Evolutionary conservation across 2,888 invertebrate genomes (phyloP).

Genomic region (Escarpia spicata): DNA sequence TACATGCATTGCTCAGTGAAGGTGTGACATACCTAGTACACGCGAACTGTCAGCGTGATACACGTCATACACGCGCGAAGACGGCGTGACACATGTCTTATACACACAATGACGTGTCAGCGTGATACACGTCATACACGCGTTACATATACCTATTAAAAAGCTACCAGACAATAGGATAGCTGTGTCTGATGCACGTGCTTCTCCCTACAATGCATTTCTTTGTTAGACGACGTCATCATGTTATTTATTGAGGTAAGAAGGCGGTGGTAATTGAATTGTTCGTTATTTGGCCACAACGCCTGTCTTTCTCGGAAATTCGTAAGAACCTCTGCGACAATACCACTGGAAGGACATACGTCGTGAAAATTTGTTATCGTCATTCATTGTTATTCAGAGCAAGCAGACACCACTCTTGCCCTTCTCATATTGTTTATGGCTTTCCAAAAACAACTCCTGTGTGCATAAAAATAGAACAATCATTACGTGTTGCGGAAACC

Average conservation of each 20-base stretch:
- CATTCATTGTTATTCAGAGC: not conserved
- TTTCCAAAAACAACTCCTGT: not conserved
- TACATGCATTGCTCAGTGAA: not conserved
- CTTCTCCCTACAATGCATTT: not conserved
- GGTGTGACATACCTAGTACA: not conserved
- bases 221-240: not conserved
- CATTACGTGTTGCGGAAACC: not conserved
- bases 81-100: not conserved
- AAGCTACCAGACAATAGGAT: not conserved
- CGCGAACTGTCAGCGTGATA: not conserved
- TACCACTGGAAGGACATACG: not conserved
- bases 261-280: not conserved
- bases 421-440: not conserved
- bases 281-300: not conserved
- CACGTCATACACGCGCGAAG: not conserved
- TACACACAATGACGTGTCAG: not conserved
- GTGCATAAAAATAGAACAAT: not conserved
- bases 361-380: not conserved
- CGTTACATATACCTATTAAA: not conserved
- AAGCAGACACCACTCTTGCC: not conserved
- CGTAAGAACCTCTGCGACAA: not conserved
- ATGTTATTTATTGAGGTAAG: not conserved
- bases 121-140: not conserved
- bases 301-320: not conserved
- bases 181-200: not conserved